phyloP scores from a whole-genome alignment of 2,113 vertebrate species.

The Pedionomus torquatus region DNA sequence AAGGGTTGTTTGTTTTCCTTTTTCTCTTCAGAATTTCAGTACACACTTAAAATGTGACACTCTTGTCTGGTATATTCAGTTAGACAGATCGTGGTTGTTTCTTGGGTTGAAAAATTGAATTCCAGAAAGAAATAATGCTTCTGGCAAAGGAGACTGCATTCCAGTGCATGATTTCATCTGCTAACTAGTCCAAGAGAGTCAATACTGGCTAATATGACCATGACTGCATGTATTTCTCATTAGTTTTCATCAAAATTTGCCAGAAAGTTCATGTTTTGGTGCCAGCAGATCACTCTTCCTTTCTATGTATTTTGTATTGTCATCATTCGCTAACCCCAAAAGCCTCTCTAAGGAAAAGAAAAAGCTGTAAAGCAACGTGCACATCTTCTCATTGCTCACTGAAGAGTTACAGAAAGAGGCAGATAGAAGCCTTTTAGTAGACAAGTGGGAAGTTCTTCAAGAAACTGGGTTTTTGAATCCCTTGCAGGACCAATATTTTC shows the following conservation, averaged over 20 bases:
- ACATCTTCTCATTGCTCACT: neutral
- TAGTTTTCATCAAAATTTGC: conserved; percentile 34
- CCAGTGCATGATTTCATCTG: conserved; percentile 53
- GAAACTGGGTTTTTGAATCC: neutral
- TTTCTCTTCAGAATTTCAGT: neutral
- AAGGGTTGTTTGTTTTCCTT: neutral
- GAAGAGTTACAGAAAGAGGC: neutral
- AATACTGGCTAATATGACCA: conserved; percentile 16
- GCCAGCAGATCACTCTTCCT: conserved; percentile 40
- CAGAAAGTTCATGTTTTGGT: conserved; percentile 7
- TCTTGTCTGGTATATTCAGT: conserved; percentile 41
- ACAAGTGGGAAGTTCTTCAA: neutral
- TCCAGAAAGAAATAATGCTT: conserved; percentile 52
- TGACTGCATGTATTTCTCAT: conserved; percentile 53
- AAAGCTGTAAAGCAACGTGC: neutral
- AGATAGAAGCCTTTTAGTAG: neutral
- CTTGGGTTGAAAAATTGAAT: conserved; percentile 29
- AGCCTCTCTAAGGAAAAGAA: conserved; percentile 1
- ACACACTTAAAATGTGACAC: neutral
- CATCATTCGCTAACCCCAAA: neutral
- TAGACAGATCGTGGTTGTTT: conserved; percentile 25
- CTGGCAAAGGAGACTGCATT: conserved; percentile 47
- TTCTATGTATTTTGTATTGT: conserved; percentile 19
- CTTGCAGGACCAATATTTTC: neutral
- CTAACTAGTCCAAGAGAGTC: conserved; percentile 31